Evolutionary conservation across 2,113 vertebrate genomes (phyloP).

Genomic region (Rhinichthys klamathensis): DNA sequence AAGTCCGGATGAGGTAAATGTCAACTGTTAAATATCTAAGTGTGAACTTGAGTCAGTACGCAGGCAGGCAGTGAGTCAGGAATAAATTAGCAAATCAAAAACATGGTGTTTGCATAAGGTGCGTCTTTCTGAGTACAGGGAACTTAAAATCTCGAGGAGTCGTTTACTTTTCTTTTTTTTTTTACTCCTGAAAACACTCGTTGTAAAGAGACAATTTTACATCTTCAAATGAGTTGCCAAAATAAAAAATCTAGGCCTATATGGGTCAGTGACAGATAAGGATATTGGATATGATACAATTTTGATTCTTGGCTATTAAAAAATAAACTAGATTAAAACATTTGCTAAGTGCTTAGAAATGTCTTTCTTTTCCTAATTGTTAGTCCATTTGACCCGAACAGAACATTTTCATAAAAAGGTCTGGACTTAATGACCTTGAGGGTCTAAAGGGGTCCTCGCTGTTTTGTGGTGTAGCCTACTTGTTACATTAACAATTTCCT

Average conservation of each 20-base stretch:
- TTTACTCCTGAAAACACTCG: background rate
- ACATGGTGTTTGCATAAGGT: conserved; percentile 49
- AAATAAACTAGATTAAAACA: background rate
- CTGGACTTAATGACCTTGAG: background rate
- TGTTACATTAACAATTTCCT: background rate
- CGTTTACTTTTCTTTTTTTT: background rate
- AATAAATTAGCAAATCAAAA: conserved; percentile 13
- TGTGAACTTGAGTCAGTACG: background rate
- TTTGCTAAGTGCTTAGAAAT: background rate
- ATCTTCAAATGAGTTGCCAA: background rate
- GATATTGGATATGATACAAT: background rate
- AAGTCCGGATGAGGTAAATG: conserved; percentile 80
- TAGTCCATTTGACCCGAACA: background rate
- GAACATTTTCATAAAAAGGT: background rate
- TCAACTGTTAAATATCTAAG: background rate
- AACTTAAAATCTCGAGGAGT: background rate
- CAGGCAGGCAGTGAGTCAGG: background rate
- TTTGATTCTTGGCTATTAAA: background rate
- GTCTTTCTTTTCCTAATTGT: too few relatives aligned
- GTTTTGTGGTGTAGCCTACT: background rate
- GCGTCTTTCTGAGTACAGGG: conserved; percentile 46
- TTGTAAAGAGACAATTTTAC: background rate
- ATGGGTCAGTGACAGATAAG: background rate
- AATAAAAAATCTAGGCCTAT: background rate
- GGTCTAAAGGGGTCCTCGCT: background rate